These are phyloP conservation scores for Stenchaetothrips biformis DNA, from an alignment of 2,888 invertebrate genomes.

Conservation along the genomic window DNA sequence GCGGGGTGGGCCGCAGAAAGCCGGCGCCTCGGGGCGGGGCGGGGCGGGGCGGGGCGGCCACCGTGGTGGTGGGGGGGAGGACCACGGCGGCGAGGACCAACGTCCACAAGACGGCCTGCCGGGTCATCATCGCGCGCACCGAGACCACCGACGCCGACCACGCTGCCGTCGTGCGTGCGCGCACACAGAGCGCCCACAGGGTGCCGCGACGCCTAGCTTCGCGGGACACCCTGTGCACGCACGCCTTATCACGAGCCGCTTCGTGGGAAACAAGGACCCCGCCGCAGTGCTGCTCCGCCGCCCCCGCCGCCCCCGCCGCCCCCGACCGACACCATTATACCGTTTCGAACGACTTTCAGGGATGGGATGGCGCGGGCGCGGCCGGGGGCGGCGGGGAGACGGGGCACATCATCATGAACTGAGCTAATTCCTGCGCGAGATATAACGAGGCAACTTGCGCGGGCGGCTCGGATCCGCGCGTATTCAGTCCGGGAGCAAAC, in stretches of 20 bases:
- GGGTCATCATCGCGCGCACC: too few relatives aligned
- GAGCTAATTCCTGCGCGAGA: slow-evolving; percentile 10
- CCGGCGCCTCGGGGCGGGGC: neutral
- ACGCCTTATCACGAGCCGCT: neutral
- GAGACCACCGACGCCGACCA: too few relatives aligned
- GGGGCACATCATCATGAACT: slow-evolving; percentile 4
- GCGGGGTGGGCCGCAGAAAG: neutral
- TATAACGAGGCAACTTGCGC: slow-evolving; percentile 15
- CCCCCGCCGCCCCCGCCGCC: neutral
- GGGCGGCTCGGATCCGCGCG: neutral
- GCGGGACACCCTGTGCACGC: neutral
- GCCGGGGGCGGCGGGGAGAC: neutral
- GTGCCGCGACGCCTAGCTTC: neutral
- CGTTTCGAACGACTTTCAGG: neutral
- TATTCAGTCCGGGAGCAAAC: neutral
- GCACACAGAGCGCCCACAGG: neutral
- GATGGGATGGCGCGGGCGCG: neutral
- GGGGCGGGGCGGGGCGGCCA: neutral
- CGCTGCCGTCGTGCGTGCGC: too few relatives aligned
- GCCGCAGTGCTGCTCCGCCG: neutral
- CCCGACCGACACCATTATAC: neutral
- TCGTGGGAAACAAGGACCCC: neutral
- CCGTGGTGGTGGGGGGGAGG: too few relatives aligned
- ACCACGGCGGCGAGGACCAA: neutral
- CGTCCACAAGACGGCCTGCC: neutral